These are phyloP conservation scores for Haliclona indistincta DNA, from an alignment of 37 sponge, comb jelly and placozoan species.

Conservation along the genomic window DNA sequence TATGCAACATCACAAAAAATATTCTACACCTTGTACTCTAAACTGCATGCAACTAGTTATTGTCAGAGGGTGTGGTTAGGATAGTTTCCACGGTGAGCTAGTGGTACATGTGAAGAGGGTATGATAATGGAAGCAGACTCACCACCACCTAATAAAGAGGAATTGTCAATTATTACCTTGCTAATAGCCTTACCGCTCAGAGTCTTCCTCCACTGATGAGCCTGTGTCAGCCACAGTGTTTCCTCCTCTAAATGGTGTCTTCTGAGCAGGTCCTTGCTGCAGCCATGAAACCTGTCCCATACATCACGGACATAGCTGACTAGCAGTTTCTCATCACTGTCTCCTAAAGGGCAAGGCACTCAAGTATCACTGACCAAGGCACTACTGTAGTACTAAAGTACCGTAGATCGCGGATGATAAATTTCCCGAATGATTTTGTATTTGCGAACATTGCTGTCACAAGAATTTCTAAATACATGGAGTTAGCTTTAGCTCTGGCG, in stretches of 20 bases:
- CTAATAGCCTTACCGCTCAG: neutral
- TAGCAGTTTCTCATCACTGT: slow-evolving; percentile 30
- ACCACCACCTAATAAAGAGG: neutral
- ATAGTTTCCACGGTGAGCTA: neutral
- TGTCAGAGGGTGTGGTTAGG: neutral
- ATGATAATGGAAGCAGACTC: neutral
- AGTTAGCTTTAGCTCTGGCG: too few relatives aligned
- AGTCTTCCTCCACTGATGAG: slow-evolving; percentile 27
- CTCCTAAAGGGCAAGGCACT: too few relatives aligned
- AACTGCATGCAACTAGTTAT: neutral
- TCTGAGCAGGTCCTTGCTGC: slow-evolving; percentile 5
- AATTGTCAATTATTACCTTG: neutral
- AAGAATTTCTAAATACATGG: too few relatives aligned
- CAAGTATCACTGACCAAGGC: too few relatives aligned
- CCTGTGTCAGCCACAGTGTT: slow-evolving; percentile 50
- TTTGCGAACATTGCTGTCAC: too few relatives aligned
- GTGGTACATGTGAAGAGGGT: neutral
- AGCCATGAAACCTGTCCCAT: slow-evolving; percentile 70
- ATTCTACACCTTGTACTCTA: neutral
- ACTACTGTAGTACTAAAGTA: too few relatives aligned
- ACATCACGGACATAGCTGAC: slow-evolving; percentile 63
- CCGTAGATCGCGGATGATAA: too few relatives aligned
- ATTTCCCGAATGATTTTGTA: too few relatives aligned
- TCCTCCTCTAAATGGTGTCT: slow-evolving; percentile 57
- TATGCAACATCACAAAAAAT: neutral